phyloP scores from a whole-genome alignment of 1,140 invertebrate genomes.

The Sinonovacula constricta region DNA sequence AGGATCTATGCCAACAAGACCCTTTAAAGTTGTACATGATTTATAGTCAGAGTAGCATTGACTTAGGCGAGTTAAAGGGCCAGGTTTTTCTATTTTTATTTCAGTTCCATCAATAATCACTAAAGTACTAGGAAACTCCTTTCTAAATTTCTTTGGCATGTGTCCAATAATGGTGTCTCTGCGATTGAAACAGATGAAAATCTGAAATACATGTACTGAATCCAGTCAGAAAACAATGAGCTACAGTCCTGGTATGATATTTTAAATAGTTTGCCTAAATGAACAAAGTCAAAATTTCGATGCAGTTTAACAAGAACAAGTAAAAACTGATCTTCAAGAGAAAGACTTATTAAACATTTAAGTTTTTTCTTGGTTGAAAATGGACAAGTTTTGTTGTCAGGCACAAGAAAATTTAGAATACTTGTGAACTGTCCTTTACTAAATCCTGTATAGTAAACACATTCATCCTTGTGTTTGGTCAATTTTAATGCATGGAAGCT shows the following conservation, averaged over 20 bases:
- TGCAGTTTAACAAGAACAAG: no score
- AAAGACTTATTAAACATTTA: no score
- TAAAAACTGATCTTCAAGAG: no score
- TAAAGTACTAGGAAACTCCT: no score
- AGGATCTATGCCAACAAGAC: conserved; percentile 22
- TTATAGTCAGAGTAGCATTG: conserved; percentile 48
- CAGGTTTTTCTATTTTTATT: conserved; percentile 29
- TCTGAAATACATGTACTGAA: conserved; percentile 37
- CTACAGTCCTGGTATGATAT: conserved; percentile 27
- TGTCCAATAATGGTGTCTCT: conserved; percentile 25
- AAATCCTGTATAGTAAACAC: no score
- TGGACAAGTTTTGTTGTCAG: no score
- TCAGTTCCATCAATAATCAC: conserved; percentile 50
- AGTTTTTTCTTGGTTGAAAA: no score
- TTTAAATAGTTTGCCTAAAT: no score
- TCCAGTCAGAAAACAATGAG: conserved; percentile 37
- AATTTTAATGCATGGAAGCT: no score
- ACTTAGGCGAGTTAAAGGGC: conserved; percentile 12
- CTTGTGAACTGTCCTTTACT: not conserved
- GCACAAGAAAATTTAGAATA: conserved; percentile 21
- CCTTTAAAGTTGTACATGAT: conserved; percentile 34
- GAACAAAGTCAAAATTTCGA: no score
- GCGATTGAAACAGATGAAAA: no score
- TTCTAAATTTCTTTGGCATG: conserved; percentile 34
- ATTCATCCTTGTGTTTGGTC: no score